Evolutionary conservation across 2,113 vertebrate species (phyloP), one percentile per base, ranked within the genome.

Genomic region (Uria aalge): DNA sequence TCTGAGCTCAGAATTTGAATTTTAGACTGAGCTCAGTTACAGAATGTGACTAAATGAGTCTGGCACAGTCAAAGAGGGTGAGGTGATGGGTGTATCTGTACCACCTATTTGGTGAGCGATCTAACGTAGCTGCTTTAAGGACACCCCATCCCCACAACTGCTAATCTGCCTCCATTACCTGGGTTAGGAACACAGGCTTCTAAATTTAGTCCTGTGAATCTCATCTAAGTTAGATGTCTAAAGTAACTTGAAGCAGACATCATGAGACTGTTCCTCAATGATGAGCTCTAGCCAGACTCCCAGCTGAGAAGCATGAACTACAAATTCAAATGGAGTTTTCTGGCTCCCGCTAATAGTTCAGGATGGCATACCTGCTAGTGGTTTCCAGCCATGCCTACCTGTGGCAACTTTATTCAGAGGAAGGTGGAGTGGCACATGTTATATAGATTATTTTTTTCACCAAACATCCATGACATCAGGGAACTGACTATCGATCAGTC

Each of bases 381-480:
- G 16, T 38, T 91, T 90, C 81, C 45, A 91, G 80, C 56, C 40
- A 47, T 59, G 48, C 32, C 68, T 81, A 62, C 32, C 69, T 68
- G 59, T 59, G 86, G 69, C 34, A 74, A 11, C 11, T 78, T 59
- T 32, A 43, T 77, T 83, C 69, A 73, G 88, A 88, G 55, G 17
- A 95, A 19, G n/a, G 43, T 60, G 27, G 63, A 85, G 94, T 64
- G 81, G 71, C 64, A 79, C 27, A 30, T 17, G 50, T 30, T 43
- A 7, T 24, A 63, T 68, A 62, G 75, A 53, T 86, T 59, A 52
- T 60, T 92, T 83, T 84, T 89, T 87, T 88, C 84, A 93, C 66
- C 93, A 77, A 92, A 92, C 80, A 94, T 78, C 81, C 79, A 86
- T 67, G 62, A 91, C 62, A 90, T 77, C 83, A 90, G 94, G 86